Base-by-base conservation (phyloP, 2,113 vertebrate species). In the Burhinus oedicnemus region DNA sequence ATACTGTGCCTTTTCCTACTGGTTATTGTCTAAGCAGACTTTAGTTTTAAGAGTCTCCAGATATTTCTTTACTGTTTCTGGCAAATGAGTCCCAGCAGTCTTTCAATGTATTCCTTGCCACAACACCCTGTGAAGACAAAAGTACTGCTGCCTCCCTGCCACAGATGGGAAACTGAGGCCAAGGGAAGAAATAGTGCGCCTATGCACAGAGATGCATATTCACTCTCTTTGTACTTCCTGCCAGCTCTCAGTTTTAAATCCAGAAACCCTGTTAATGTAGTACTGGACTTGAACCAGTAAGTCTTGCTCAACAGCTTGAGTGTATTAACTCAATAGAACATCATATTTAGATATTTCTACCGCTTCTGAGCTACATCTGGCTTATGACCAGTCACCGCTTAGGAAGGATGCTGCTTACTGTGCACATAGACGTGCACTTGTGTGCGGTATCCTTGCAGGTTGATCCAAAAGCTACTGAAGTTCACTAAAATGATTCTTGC, bases 21-120 rank as follows among this genome's bases (percentile, higher is more conserved):
- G 42, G 54, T 93, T 97, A n/a, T 92, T 83, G n/a, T 93, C 77
- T 93, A 93, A 78, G 69, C n/a, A 78, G 55, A 76, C 68, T 91
- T 87, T 4, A 58, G 52, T 89, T 95, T 82, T 68, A 72, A 68
- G 38, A 78, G 32, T 87, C 64, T 95, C 42, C 61, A 87, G 78
- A 52, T 45, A 65, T 19, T 94, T 81, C 58, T 91, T 82, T 83
- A 45, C 45, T 77, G 21, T 85, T 95, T 89, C 44, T 94, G 42
- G 29, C 57, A 71, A 77, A 84, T 94, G 60, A 85, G 27, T 94
- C 87, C 91, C 82, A 79, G 32, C 42, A 89, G 80, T 76, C 71
- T 95, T 82, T 94, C 71, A 90, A 85, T 81, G 32, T 77, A 69
- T 44, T 95, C 44, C 38, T 90, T 87, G 64, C 77, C 64, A 55